Evolutionary conservation across 2,113 vertebrate species (phyloP).

Genomic region (Steatornis caripensis): DNA sequence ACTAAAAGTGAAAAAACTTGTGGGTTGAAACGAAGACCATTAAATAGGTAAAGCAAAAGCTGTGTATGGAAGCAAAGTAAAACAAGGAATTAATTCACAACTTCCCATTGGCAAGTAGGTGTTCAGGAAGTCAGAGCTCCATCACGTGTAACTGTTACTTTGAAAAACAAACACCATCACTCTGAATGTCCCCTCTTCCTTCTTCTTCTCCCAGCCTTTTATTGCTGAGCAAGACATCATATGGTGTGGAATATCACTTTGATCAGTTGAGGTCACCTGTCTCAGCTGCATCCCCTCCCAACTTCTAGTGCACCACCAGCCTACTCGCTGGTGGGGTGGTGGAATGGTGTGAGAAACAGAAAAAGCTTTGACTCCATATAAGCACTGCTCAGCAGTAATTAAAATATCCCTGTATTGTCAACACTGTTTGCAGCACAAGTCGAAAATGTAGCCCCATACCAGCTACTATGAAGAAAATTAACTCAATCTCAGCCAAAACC

Average conservation of each 20-base stretch:
- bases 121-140: not conserved
- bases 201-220: not conserved
- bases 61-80: not conserved
- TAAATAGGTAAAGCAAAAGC: not conserved
- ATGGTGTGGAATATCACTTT: not conserved
- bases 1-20: too few species aligned
- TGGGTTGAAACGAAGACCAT: too few species aligned
- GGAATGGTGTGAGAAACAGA: not conserved
- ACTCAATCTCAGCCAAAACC: too few species aligned
- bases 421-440: not conserved
- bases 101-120: not conserved
- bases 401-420: not conserved
- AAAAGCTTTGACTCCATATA: not conserved
- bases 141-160: fast-evolving
- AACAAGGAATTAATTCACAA: not conserved
- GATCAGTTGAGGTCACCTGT: not conserved
- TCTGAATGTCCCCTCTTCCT: fast-evolving
- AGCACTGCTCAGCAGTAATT: not conserved
- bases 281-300: not conserved
- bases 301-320: not conserved
- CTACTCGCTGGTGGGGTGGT: fast-evolving
- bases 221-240: not conserved
- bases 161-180: not conserved
- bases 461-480: too few species aligned
- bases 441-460: not conserved